phyloP scores from a whole-genome alignment of 2,113 vertebrate species.

The Sula dactylatra region DNA sequence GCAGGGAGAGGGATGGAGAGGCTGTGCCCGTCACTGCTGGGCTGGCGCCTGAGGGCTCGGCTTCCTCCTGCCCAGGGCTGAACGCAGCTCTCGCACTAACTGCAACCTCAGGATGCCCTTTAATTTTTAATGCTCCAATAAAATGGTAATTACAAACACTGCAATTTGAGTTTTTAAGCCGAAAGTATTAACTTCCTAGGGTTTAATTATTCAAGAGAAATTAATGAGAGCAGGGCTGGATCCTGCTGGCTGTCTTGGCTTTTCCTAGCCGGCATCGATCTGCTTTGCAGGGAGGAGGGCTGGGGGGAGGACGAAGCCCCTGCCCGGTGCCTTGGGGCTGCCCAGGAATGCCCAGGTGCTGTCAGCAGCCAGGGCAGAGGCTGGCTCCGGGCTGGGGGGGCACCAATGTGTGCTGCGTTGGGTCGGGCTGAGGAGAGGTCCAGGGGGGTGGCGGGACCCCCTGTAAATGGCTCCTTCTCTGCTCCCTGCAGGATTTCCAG shows the following conservation, averaged over 20 bases:
- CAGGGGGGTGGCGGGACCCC: fast-evolving
- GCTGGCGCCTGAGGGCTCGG: background rate
- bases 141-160: conserved; percentile 61
- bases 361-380: background rate
- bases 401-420: background rate
- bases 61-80: background rate
- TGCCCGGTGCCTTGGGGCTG: background rate
- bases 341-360: background rate
- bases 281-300: background rate
- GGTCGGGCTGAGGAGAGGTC: background rate
- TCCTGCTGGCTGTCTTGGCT: background rate
- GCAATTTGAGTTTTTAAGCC: conserved; percentile 40
- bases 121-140: conserved; percentile 45
- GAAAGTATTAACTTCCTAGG: conserved; percentile 67
- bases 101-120: background rate
- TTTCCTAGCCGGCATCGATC: background rate
- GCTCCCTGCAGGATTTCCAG: background rate
- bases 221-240: conserved; percentile 34
- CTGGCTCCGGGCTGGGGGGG: background rate
- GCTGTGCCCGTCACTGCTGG: no score
- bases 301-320: background rate
- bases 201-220: conserved; percentile 78
- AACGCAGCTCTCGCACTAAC: background rate
- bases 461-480: background rate
- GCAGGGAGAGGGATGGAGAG: no score